Percentiles rank a stretch among this genome's conserved stretches.
phyloP scores from a whole-genome alignment of 2,888 invertebrate genomes.

The Aelia acuminata region DNA sequence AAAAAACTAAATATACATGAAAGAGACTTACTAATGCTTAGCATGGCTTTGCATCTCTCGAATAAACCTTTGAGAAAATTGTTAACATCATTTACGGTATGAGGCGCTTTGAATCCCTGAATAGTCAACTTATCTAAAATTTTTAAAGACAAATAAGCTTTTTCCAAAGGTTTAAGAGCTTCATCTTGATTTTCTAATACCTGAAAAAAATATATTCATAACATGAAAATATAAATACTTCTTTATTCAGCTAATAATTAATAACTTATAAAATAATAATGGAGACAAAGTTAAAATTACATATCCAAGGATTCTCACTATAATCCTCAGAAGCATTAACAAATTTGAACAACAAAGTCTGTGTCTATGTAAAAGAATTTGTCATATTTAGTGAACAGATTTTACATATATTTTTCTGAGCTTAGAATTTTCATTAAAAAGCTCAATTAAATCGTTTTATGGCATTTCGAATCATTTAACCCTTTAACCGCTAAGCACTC shows the following conservation, averaged over 20 bases:
- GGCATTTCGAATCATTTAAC: no score
- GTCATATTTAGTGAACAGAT: no score
- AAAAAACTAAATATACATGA: conserved; percentile 62
- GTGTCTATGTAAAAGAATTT: no score
- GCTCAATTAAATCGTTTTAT: no score
- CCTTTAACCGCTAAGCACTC: no score
- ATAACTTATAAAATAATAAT: neutral
- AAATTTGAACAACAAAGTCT: no score
- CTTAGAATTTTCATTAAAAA: no score
- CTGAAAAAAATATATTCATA: conserved; percentile 54
- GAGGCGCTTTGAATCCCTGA: conserved; percentile 85
- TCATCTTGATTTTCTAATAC: conserved; percentile 70
- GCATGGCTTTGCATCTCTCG: conserved; percentile 81
- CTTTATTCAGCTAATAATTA: neutral
- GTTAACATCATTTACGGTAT: conserved; percentile 81
- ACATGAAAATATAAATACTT: neutral
- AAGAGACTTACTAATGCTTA: conserved; percentile 79
- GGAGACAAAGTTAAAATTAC: no score
- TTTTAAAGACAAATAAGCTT: conserved; percentile 84
- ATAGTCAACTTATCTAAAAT: conserved; percentile 87
- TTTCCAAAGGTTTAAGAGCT: conserved; percentile 80
- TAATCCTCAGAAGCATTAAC: no score
- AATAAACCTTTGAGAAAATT: conserved; percentile 85
- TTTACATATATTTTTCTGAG: no score
- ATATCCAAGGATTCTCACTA: no score